phyloP scores from a whole-genome alignment of 2,888 invertebrate genomes.

The Eucera pruinosa region DNA sequence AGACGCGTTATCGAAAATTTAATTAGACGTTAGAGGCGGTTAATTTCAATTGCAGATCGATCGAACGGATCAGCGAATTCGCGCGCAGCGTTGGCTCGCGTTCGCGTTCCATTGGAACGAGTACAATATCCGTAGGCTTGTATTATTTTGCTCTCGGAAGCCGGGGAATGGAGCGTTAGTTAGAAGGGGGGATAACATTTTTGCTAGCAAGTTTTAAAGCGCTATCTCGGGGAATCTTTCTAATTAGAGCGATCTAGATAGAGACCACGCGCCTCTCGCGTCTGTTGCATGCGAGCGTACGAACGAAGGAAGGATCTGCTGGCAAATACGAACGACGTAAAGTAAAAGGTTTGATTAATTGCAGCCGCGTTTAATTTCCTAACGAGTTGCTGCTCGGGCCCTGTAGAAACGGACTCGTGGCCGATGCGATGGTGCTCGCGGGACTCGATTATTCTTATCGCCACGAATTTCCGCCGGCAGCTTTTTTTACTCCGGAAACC shows the following conservation, averaged over 20 bases:
- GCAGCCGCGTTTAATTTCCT: conserved; percentile 14
- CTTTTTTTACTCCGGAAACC: conserved; percentile 73
- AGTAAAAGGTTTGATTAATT: conserved; percentile 28
- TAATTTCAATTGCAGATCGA: no score
- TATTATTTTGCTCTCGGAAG: no score
- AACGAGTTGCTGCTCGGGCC: conserved; percentile 25
- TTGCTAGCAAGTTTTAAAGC: no score
- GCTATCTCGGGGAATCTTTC: neutral
- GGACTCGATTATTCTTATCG: conserved; percentile 68
- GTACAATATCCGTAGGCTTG: no score
- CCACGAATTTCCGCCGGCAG: conserved; percentile 67
- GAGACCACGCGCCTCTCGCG: no score
- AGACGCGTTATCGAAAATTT: no score
- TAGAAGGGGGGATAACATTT: no score
- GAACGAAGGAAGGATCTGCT: neutral
- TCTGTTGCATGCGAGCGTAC: neutral
- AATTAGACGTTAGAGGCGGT: no score
- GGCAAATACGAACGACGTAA: neutral
- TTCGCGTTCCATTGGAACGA: no score
- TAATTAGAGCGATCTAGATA: neutral
- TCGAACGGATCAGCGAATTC: no score
- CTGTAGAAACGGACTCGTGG: neutral
- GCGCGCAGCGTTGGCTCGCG: no score
- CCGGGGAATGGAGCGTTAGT: no score
- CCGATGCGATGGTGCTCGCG: conserved; percentile 26